Evolutionary conservation across 2,888 invertebrate species (phyloP), one percentile per base, ranked within the genome.

Genomic region (Chrysodeixis includens): DNA sequence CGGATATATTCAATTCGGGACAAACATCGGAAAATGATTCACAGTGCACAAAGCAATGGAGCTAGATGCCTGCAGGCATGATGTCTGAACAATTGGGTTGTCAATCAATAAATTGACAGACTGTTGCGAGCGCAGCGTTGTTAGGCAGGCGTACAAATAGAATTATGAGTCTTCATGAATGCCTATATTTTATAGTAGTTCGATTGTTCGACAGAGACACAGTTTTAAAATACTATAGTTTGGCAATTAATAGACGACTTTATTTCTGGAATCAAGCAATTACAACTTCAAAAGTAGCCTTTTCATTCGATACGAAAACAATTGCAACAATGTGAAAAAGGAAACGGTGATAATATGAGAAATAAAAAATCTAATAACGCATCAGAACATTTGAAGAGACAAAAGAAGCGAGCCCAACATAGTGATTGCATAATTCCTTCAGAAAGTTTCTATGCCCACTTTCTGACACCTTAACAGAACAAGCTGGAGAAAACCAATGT

Each of bases 21-120:
- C 6, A n/a, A n/a, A n/a, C 40, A n/a, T 40, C 40, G 40, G 40
- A 40, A 40, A 40, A 40, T 40, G 14, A 40, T 40, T 40, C 40
- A 40, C 40, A 12, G 35, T 40, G n/a, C 40, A 40, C 40, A 12
- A 12, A n/a, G n/a, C 40, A 40, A 40, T 40, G n/a, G 35, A 35
- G 40, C 40, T 40, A 7, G 40, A 40, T 40, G 40, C 40, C n/a
- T n/a, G 1, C 6, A 40, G 40, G 40, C 40, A 12, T 40, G n/a
- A n/a, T n/a, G n/a, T 40, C 40, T 40, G n/a, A 40, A 40, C 40
- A 40, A 40, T 40, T 40, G 40, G 40, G 40, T 40, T 40, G 40
- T 40, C 40, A 40, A n/a, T 40, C 40, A 40, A 40, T 40, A 40
- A 40, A 40, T 40, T 40, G 40, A 40, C 40, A 40, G 40, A n/a